Base-by-base conservation (phyloP, 2,888 invertebrate genomes). In the Didymodactylos carnosus region DNA sequence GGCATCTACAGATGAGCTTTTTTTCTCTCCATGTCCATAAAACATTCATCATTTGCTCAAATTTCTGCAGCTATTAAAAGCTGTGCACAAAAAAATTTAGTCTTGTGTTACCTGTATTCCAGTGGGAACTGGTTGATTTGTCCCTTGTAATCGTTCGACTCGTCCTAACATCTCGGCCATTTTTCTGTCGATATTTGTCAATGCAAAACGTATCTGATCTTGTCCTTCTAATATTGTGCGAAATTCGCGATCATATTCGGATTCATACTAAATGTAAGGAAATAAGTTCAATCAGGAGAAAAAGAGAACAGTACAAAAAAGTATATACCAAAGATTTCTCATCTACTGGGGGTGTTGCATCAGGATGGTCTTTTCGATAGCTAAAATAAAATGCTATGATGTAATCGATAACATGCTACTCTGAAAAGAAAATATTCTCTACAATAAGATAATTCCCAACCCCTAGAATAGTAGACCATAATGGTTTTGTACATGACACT, bases 301-400 rank as follows among this genome's bases (percentile, higher is more conserved):
- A 39, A 23, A 14, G 23, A 39, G 1, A 25, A 25, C 1, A 11
- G 11, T 23, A 49, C 14, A 11, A 10, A 49, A 25, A n/a, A 2
- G 10, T 29, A n/a, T 27, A 39, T 35, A 51, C 35, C 10, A 74
- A 35, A 46, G 43, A 41, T 62, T 74, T 51, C 7, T 74, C 74
- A 71, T 41, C 71, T 0, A 69, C 46, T 53, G 71, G 71, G 19
- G 53, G 43, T 43, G 46, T 39, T 72, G 39, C 39, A 62, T 74
- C 74, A 6, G 74, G 74, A 71, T 74, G 74, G 7, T 74, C 74
- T 74, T 74, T 74, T 53, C 43, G n/a, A 40, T 70, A 74, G 13
- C 40, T 71, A 25, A 41, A 39, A 23, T 16, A 13, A 14, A 25
- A 25, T 13, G 14, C n/a, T 62, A 11, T 62, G n/a, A 62, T 14